Evolutionary conservation across 2,113 vertebrate genomes (phyloP).

Genomic region (Aix galericulata): DNA sequence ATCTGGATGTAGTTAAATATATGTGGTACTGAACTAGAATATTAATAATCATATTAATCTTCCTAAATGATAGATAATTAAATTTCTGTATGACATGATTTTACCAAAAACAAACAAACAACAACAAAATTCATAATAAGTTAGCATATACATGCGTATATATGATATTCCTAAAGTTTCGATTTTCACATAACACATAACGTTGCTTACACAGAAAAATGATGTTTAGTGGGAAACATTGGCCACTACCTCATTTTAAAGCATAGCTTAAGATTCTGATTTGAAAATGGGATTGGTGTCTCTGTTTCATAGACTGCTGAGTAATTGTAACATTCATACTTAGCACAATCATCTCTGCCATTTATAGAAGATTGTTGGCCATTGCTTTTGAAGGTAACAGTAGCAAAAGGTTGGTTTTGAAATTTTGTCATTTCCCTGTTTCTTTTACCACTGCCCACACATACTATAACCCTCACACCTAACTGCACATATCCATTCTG

Average conservation of each 20-base stretch:
- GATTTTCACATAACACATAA: background rate
- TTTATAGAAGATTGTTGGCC: background rate
- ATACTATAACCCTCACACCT: background rate
- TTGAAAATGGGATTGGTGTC: background rate
- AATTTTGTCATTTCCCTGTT: background rate
- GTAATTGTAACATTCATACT: background rate
- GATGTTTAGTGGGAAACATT: background rate
- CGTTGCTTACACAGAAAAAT: background rate
- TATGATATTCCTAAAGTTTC: background rate
- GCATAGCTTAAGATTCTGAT: background rate
- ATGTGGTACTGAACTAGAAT: background rate
- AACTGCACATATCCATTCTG: accelerated
- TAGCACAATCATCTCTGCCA: background rate
- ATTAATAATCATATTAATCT: background rate
- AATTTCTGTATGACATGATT: background rate
- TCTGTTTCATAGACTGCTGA: background rate
- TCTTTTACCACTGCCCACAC: background rate
- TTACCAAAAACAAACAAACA: background rate
- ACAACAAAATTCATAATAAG: background rate
- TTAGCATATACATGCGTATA: background rate
- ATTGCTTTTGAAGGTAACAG: background rate
- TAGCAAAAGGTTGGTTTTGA: background rate
- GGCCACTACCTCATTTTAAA: background rate
- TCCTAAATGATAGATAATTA: background rate
- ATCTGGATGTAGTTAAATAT: background rate